Conservation (phyloP, 2,797 vertebrate genomes). For the Hyperoplus immaculatus region DNA sequence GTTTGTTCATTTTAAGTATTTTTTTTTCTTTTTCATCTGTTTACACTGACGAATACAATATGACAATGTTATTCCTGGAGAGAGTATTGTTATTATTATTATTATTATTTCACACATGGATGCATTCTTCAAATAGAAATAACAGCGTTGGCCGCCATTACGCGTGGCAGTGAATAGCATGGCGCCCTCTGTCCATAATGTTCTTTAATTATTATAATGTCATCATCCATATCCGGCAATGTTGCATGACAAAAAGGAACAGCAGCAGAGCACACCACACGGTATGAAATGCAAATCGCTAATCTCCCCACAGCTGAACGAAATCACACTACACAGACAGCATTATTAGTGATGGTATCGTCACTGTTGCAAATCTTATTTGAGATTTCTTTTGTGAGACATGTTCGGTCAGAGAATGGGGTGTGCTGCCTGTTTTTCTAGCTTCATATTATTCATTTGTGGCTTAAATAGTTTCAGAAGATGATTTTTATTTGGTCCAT, state of each 20-base stretch:
- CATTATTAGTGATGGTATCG: constrained; percentile 82
- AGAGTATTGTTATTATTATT: constrained; percentile 84
- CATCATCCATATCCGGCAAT: constrained; percentile 85
- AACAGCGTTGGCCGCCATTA: constrained; percentile 84
- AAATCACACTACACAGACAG: constrained; percentile 80
- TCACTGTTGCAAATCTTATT: constrained; percentile 69
- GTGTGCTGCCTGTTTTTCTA: constrained; percentile 44
- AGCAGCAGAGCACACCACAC: constrained; percentile 72
- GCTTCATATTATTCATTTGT: constrained; percentile 16
- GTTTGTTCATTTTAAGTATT: constrained; percentile 63
- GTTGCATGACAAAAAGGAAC: constrained; percentile 80
- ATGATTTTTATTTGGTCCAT: not conserved
- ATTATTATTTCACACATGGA: constrained; percentile 87
- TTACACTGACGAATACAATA: constrained; percentile 82
- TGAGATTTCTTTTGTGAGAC: constrained; percentile 62
- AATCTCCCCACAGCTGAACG: constrained; percentile 82
- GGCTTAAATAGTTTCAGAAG: constrained; percentile 5
- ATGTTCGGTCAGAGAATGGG: constrained; percentile 33
- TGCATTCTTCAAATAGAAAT: constrained; percentile 85
- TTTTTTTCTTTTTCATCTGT: constrained; percentile 73
- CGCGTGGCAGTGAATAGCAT: constrained; percentile 76
- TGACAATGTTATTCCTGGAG: constrained; percentile 83
- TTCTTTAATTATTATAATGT: constrained; percentile 88
- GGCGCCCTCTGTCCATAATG: constrained; percentile 83
- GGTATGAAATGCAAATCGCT: constrained; percentile 85